Percentiles rank a stretch among this genome's conserved stretches.
Evolutionary conservation across 2,797 vertebrate genomes (phyloP).

Genomic region (Centroberyx gerrardi): DNA sequence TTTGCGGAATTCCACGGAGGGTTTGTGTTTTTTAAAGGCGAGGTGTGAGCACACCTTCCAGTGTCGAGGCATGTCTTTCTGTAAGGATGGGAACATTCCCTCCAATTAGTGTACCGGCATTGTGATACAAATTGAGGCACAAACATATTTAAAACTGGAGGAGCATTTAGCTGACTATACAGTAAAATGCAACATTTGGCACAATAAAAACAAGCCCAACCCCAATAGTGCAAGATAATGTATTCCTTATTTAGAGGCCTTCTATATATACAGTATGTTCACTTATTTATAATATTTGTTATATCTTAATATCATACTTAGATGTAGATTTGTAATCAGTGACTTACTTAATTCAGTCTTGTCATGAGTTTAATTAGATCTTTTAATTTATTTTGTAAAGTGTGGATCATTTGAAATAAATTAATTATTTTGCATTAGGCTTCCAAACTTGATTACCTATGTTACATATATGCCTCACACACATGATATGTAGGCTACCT

Average conservation of each 20-base stretch:
- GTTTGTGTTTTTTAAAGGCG: slow-evolving; percentile 63
- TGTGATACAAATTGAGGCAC: slow-evolving; percentile 55
- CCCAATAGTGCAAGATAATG: neutral
- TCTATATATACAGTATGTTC: neutral
- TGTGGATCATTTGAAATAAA: slow-evolving; percentile 31
- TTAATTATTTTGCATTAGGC: neutral
- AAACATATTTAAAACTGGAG: slow-evolving; percentile 21
- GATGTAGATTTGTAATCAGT: neutral
- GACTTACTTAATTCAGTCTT: neutral
- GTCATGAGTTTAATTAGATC: neutral
- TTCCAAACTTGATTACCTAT: neutral
- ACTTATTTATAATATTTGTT: slow-evolving; percentile 1
- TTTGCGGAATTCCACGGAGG: slow-evolving; percentile 72
- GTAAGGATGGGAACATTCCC: slow-evolving; percentile 55
- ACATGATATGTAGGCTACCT: neutral
- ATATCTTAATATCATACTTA: neutral
- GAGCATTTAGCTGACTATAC: slow-evolving; percentile 16
- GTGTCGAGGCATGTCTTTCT: slow-evolving; percentile 49
- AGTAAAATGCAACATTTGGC: slow-evolving; percentile 8
- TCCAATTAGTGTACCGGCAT: slow-evolving; percentile 59
- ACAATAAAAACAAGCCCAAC: neutral
- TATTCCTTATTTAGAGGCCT: slow-evolving; percentile 9
- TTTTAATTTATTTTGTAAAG: slow-evolving; percentile 15
- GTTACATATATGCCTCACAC: neutral
- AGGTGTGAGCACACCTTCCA: slow-evolving; percentile 69